phyloP scores from a whole-genome alignment of 2,113 vertebrate genomes.

The Cyprinodon variegatus region DNA sequence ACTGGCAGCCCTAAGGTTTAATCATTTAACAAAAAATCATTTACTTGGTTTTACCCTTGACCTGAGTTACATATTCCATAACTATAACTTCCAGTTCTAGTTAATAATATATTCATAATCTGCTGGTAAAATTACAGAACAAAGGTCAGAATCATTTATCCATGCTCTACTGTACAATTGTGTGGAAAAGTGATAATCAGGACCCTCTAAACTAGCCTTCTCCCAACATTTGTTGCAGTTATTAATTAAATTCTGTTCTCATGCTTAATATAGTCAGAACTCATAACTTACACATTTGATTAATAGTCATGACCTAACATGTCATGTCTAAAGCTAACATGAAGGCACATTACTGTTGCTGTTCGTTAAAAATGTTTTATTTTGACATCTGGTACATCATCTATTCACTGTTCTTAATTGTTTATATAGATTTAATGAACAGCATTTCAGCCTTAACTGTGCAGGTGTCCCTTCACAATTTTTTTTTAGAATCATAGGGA shows the following conservation, averaged over 20 bases:
- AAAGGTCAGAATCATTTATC: background rate
- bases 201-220: background rate
- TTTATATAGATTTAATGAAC: too few species aligned
- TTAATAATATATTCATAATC: too few species aligned
- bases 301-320: background rate
- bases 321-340: background rate
- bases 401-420: background rate
- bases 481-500: too few species aligned
- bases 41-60: too few species aligned
- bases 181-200: background rate
- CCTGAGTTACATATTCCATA: too few species aligned
- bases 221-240: background rate
- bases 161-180: background rate
- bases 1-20: too few species aligned
- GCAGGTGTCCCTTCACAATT: too few species aligned
- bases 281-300: background rate
- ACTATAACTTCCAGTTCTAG: too few species aligned
- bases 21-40: too few species aligned
- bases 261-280: background rate
- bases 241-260: background rate
- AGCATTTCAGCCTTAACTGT: too few species aligned
- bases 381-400: background rate
- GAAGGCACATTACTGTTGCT: background rate
- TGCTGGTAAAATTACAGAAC: too few species aligned
- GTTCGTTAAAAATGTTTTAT: background rate